Conservation (phyloP, 2,888 invertebrate genomes). For the Abscondita cerata region DNA sequence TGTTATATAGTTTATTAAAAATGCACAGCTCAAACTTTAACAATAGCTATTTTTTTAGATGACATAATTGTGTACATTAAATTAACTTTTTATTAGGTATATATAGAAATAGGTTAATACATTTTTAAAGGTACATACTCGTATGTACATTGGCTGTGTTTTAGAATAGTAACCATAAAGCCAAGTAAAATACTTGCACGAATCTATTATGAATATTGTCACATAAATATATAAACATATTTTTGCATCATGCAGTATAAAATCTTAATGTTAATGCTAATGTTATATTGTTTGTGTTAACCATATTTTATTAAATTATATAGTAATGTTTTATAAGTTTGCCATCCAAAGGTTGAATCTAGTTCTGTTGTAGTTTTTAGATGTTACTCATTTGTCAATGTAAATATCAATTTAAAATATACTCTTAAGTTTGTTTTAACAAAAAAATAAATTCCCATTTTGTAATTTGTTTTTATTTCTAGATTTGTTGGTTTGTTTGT, state of each 20-base stretch:
- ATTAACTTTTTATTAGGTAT: slow-evolving; percentile 8
- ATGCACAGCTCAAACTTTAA: slow-evolving; percentile 37
- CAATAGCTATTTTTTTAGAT: slow-evolving; percentile 39
- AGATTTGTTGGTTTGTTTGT: slow-evolving; percentile 32
- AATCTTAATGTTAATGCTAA: slow-evolving; percentile 20
- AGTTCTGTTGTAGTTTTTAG: slow-evolving; percentile 30
- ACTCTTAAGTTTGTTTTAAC: slow-evolving; percentile 17
- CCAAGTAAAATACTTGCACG: slow-evolving; percentile 43
- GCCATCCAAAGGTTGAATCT: slow-evolving; percentile 40
- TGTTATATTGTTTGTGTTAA: slow-evolving; percentile 29
- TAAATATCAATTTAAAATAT: slow-evolving; percentile 13
- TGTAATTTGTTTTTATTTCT: slow-evolving; percentile 20
- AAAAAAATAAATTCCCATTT: slow-evolving; percentile 17
- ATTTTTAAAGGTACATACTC: slow-evolving; percentile 26
- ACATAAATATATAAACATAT: slow-evolving; percentile 27
- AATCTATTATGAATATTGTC: slow-evolving; percentile 22
- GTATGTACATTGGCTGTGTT: slow-evolving; percentile 41
- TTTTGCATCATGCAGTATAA: slow-evolving; percentile 27
- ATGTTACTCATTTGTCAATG: slow-evolving; percentile 12
- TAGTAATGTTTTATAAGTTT: slow-evolving; percentile 26
- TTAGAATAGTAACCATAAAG: slow-evolving; percentile 36
- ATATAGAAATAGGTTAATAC: slow-evolving; percentile 13
- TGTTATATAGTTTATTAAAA: slow-evolving; percentile 38
- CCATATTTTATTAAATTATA: slow-evolving; percentile 15
- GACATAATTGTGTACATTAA: slow-evolving; percentile 29